Evolutionary conservation across 1,140 invertebrate species (phyloP).

Genomic region (Monomorium pharaonis): DNA sequence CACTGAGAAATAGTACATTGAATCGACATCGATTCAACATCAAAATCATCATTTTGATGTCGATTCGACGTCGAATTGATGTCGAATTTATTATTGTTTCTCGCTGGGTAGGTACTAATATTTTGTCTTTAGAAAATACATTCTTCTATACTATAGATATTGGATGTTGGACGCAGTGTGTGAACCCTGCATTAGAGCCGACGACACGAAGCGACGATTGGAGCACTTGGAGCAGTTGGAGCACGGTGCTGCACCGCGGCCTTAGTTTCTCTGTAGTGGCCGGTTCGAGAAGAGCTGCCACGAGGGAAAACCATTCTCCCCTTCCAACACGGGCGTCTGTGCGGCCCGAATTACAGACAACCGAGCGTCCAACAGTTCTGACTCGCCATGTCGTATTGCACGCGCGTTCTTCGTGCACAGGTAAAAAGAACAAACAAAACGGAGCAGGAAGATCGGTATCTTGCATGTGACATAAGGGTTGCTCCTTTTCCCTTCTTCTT

Average conservation of each 20-base stretch:
- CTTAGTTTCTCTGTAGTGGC: constrained; percentile 83
- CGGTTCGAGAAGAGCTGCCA: constrained; percentile 85
- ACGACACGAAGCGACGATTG: too few relatives aligned
- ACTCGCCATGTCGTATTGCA: constrained; percentile 90
- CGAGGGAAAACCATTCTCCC: constrained; percentile 52
- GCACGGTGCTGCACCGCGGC: constrained; percentile 43
- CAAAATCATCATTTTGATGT: too few relatives aligned
- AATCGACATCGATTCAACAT: too few relatives aligned
- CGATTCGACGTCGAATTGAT: too few relatives aligned
- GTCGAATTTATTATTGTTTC: too few relatives aligned
- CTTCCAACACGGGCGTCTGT: constrained; percentile 62
- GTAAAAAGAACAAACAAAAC: constrained; percentile 81
- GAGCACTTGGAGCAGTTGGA: too few relatives aligned
- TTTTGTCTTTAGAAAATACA: too few relatives aligned
- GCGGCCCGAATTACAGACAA: constrained; percentile 52
- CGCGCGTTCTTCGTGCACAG: constrained; percentile 90
- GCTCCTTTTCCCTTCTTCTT: neutral
- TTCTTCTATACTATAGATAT: too few relatives aligned
- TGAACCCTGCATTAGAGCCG: too few relatives aligned
- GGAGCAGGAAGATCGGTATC: neutral
- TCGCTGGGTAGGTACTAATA: too few relatives aligned
- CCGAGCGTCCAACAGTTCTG: constrained; percentile 57
- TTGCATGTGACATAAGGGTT: neutral
- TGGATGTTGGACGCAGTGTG: too few relatives aligned
- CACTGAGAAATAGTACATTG: too few relatives aligned